Evolutionary conservation across 2,888 invertebrate genomes (phyloP), one percentile per base, ranked within the genome.

Genomic region (Amphipyra tragopoginis): DNA sequence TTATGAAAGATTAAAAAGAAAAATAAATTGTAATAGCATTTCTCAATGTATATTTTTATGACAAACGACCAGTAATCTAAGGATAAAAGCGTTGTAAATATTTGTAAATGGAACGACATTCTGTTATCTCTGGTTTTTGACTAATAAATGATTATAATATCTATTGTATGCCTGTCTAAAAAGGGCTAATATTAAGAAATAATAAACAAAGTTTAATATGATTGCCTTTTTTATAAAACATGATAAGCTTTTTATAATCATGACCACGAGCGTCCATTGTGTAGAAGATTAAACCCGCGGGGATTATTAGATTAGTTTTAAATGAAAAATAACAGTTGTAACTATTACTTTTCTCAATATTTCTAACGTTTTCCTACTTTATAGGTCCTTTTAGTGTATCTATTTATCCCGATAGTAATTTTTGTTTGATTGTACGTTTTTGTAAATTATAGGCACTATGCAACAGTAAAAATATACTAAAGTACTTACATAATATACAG

Each of bases 31-130:
- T 21, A 21, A 21, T 21, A 21, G 21, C 21, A 21, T 21, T 21
- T 57, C 62, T 33, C 54, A 71, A 73, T 55, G 74, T 71, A 57
- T 55, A 57, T 58, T 71, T 71, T 68, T 43, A 55, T 68, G 69
- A 74, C 52, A 71, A 71, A 71, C 69, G 69, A 71, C 58, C 56
- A 53, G 65, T 51, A 66, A 54, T 59, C 62, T 66, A 47, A 62
- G 67, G 76, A 75, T 66, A 57, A 71, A 59, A 69, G 53, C 54
- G 39, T 54, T 56, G 50, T 55, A 65, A 71, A 73, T 73, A 74
- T 68, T 73, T 68, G 69, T 55, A 71, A 73, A 70, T 53, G 68
- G 42, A 50, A 62, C 45, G 74, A 62, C 15, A 55, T 62, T 68
- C 34, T 68, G 42, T 54, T 68, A 68, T 68, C 69, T 51, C 52